phyloP scores from a whole-genome alignment of 1,140 invertebrate genomes.

The Hypothenemus hampei region DNA sequence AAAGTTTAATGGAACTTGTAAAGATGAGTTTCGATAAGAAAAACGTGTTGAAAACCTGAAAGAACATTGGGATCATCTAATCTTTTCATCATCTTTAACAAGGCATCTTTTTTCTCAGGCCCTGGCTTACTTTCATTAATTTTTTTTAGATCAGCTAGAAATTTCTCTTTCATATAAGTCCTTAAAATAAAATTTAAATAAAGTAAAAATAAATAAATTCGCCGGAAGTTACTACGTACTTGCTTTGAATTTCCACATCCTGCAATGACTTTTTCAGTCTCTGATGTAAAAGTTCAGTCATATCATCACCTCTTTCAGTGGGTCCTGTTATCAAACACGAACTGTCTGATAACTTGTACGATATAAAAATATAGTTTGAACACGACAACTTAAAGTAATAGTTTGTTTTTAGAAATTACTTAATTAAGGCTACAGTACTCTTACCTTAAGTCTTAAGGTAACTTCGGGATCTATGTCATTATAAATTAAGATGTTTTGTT shows the following conservation, averaged over 20 bases:
- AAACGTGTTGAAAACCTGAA: constrained; percentile 50
- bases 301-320: constrained; percentile 36
- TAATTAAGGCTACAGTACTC: constrained; percentile 4
- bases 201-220: neutral
- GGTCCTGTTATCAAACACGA: constrained; percentile 67
- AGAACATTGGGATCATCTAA: constrained; percentile 96
- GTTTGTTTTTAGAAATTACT: neutral
- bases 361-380: constrained; percentile 81
- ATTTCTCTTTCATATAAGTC: constrained; percentile 97
- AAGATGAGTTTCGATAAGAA: neutral
- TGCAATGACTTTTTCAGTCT: constrained; percentile 80
- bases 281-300: constrained; percentile 40
- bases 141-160: constrained; percentile 89
- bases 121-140: constrained; percentile 83
- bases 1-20: neutral
- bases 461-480: constrained; percentile 86
- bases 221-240: constrained; percentile 53
- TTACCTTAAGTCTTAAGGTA: constrained; percentile 78
- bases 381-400: constrained; percentile 72
- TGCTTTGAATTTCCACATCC: constrained; percentile 91
- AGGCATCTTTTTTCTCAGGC: constrained; percentile 75
- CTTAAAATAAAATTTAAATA: constrained; percentile 50
- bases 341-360: constrained; percentile 69
- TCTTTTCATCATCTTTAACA: constrained; percentile 87
- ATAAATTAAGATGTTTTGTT: constrained; percentile 91